Base-by-base conservation (phyloP, 23 tunicate species). In the Styela clava region DNA sequence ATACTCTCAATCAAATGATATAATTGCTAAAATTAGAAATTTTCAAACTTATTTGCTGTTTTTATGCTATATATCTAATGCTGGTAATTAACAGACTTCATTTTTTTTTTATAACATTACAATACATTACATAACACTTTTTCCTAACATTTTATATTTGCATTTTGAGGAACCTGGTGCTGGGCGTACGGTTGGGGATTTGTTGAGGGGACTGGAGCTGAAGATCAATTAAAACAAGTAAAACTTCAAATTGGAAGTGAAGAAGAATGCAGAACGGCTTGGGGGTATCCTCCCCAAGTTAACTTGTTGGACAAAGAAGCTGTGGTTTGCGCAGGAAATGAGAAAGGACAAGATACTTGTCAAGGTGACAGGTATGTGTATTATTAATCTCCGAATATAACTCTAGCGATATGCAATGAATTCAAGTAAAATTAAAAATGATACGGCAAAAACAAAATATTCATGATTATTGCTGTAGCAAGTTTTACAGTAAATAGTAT, bases 131-230 rank as follows among this genome's bases (percentile, higher is more conserved):
- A 18, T 56, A 20, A 56, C 18, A 56, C 18, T 18, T 18, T 56
- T 18, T 56, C 20, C 63, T 18, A 20, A 18, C 63, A 56, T 56
- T 20, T 18, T 67, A 27, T 29, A 67, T 67, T 18, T 1, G 19
- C 24, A 1, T 67, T 51, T 29, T 27, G 28, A 76, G 81, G 81
- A 9, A 36, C 32, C 21, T 32, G 23, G 67, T 76, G 81, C 33
- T 76, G 81, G 81, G 64, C 81, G 9, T 76, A 76, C 67, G 81
- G 81, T 20, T 76, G 81, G 81, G 81, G 81, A 9, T 9, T 5
- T 1, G 37, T 56, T 5, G 30, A n/a, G 1, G 64, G 24, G 22
- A 76, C 81, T 16, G 65, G 31, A 16, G 81, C 26, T 18, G 64
- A 18, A 24, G 64, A 44, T 20, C 16, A 12, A 26, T 76, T 76